Evolutionary conservation across 1,140 invertebrate species (phyloP), one percentile per base, ranked within the genome.

Genomic region (Drosophila paulistorum): DNA sequence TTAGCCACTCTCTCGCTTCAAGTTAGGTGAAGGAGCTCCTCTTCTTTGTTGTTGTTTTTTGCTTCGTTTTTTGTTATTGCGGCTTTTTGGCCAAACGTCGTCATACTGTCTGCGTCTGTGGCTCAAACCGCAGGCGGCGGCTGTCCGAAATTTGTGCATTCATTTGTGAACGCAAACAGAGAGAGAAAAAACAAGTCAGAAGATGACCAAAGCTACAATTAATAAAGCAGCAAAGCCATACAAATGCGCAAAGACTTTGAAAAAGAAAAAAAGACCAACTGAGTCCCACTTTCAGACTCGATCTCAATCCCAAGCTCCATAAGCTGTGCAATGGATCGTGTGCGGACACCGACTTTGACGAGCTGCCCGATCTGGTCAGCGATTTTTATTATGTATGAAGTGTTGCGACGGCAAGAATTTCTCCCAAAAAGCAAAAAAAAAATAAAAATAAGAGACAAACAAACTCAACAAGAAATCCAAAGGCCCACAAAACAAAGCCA

Each of bases 321-420:
- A 35, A 45, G 26, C 39, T 71, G 63, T 71, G 68, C 72, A 75
- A 57, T 48, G 62, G 55, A 65, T 73, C 72, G 68, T 48, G 72
- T 57, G 37, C 45, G 65, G 45, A 45, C 39, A 17, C 66, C 66
- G 35, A 48, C 41, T 64, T 69, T 81, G 63, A 61, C 58, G 59
- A 68, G 42, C 59, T 45, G 23, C 48, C 58, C 66, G 71, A 79
- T 80, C 75, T 58, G 73, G 58, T 69, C 66, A 83, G 76, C 82
- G 69, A 74, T 72, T 90, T 83, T 90, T 90, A 90, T 90, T 90
- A 90, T 90, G 89, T 86, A 90, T 90, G 89, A 87, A 90, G 89
- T 90, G 89, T 90, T 89, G 87, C 83, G 89, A 82, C 71, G 77
- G 58, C 78, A 71, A 81, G 85, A 89, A 90, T 89, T 79, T 90